Conservation (phyloP, 2,113 vertebrate species). For the Nycticorax nycticorax region DNA sequence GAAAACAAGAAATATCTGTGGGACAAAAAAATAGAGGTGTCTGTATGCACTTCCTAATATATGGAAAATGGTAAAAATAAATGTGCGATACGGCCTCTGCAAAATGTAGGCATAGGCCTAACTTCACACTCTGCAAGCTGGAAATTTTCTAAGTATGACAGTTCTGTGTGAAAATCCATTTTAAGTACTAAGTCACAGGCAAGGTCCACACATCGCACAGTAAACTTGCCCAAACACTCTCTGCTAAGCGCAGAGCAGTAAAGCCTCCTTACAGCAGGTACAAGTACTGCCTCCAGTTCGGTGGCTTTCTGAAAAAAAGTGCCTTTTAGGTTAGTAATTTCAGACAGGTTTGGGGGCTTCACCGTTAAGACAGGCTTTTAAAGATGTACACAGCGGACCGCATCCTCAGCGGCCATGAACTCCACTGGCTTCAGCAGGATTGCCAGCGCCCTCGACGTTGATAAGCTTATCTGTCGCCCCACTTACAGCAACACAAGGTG, state of each 20-base stretch:
- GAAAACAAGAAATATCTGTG: neutral
- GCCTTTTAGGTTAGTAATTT: neutral
- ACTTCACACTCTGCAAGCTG: neutral
- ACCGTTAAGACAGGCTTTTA: neutral
- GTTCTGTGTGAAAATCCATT: neutral
- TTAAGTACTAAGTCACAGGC: slow-evolving; percentile 7
- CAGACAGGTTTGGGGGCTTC: neutral
- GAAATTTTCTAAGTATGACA: neutral
- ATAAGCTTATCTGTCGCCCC: neutral
- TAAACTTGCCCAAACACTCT: neutral
- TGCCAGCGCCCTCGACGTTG: neutral
- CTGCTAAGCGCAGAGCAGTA: neutral
- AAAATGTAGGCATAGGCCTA: neutral
- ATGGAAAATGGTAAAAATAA: neutral
- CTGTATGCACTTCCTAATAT: neutral
- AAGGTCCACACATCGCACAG: neutral
- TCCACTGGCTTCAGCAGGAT: neutral
- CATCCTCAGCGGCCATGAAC: neutral
- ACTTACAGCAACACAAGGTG: neutral
- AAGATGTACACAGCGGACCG: neutral
- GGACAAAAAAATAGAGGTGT: neutral
- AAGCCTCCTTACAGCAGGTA: neutral
- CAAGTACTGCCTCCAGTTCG: neutral
- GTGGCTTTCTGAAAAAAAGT: neutral
- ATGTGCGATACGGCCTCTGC: neutral